Evolutionary conservation across 2,113 vertebrate species (phyloP).

Genomic region (Bambusicola thoracicus): DNA sequence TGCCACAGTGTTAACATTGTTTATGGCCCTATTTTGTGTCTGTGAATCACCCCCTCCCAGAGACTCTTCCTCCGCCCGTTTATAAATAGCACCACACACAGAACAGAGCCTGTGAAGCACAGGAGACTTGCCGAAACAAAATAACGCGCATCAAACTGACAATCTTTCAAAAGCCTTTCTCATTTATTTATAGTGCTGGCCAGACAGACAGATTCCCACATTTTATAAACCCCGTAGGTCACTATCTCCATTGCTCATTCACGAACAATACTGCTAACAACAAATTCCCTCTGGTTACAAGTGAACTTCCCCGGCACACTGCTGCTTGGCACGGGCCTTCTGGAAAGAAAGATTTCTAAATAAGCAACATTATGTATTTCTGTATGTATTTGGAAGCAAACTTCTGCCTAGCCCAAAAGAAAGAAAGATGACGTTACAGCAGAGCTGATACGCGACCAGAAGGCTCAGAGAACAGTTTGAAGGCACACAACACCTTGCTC

Average conservation of each 20-base stretch:
- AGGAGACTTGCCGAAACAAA: constrained; percentile 40
- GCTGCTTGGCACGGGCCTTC: neutral
- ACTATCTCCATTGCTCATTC: constrained; percentile 53
- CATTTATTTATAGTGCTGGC: constrained; percentile 53
- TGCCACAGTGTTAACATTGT: constrained; percentile 66
- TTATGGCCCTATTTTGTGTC: constrained; percentile 47
- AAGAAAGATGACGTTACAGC: neutral
- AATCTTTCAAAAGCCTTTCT: constrained; percentile 18
- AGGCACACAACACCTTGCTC: accelerated
- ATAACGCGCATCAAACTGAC: constrained; percentile 4
- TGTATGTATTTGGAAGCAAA: neutral
- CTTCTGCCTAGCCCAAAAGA: neutral
- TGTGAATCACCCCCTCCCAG: constrained; percentile 53
- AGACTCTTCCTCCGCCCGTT: constrained; percentile 38
- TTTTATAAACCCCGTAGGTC: neutral
- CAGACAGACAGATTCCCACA: constrained; percentile 53
- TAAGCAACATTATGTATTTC: neutral
- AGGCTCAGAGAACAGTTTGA: neutral
- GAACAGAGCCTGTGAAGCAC: constrained; percentile 1
- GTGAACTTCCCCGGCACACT: neutral
- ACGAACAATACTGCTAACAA: constrained; percentile 41
- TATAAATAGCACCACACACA: constrained; percentile 65
- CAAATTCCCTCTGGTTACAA: neutral
- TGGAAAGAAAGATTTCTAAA: neutral
- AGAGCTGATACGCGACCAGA: neutral